phyloP scores from a whole-genome alignment of 2,113 vertebrate species.

The Callorhinus ursinus region DNA sequence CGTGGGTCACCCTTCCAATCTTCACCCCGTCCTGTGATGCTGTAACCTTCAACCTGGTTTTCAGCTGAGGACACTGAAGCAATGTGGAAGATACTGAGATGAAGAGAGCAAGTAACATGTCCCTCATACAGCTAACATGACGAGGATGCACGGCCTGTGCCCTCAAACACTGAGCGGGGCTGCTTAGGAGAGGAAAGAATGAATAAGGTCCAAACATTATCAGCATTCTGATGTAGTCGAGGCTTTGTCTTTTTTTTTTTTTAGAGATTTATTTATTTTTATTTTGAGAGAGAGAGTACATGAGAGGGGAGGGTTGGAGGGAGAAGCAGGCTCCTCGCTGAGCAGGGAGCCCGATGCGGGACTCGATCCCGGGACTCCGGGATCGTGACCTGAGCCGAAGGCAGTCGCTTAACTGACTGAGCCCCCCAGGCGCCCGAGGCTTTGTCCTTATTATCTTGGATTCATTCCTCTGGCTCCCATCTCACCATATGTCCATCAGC shows the following conservation, averaged over 20 bases:
- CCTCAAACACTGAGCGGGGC: accelerated
- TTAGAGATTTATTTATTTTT: too few relatives aligned
- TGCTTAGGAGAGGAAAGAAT: accelerated
- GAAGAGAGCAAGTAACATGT: accelerated
- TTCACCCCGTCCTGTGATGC: neutral
- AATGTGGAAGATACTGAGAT: accelerated
- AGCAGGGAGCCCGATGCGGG: too few relatives aligned
- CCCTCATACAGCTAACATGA: accelerated
- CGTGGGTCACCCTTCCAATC: neutral
- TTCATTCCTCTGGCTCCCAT: neutral
- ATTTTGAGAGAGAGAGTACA: too few relatives aligned
- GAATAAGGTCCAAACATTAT: accelerated
- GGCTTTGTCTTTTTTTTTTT: too few relatives aligned
- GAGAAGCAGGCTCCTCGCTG: too few relatives aligned
- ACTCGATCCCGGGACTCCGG: too few relatives aligned
- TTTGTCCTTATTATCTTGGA: accelerated
- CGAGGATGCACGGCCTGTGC: accelerated
- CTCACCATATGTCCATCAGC: too few relatives aligned
- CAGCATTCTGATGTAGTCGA: accelerated
- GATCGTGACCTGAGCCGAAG: too few relatives aligned
- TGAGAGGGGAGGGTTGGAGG: too few relatives aligned
- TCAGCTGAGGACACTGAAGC: neutral
- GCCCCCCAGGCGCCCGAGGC: neutral
- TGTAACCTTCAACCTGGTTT: neutral
- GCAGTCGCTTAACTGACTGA: too few relatives aligned